Evolutionary conservation across 2,888 invertebrate genomes (phyloP).

Genomic region (Nephrotoma guestfalica): DNA sequence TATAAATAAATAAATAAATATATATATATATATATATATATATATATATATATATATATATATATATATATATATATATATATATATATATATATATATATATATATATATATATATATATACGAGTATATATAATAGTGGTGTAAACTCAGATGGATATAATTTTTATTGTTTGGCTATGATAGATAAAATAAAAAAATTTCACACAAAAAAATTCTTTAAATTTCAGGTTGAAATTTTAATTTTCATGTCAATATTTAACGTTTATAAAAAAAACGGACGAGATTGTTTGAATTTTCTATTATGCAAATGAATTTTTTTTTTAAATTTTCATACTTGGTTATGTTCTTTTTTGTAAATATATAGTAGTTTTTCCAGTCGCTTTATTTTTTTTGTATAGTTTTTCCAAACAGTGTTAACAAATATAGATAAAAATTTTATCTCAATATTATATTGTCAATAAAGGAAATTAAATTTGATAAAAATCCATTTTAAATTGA

Average conservation of each 20-base stretch:
- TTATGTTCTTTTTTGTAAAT: background rate
- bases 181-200: background rate
- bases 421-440: background rate
- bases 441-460: background rate
- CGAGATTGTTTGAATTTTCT: background rate
- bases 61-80: background rate
- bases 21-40: background rate
- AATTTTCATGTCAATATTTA: background rate
- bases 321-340: background rate
- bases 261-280: background rate
- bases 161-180: background rate
- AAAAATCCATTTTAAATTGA: background rate
- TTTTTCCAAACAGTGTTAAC: background rate
- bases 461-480: background rate
- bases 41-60: background rate
- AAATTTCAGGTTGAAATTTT: background rate
- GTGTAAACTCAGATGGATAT: background rate
- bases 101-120: background rate
- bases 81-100: background rate
- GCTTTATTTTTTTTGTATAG: background rate
- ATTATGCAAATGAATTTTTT: background rate
- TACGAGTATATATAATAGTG: background rate
- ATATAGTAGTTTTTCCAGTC: background rate
- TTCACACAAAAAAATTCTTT: background rate
- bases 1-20: background rate